A percentile compares a stretch with the other conserved stretches of the same genome.
Conservation (phyloP, 2,888 invertebrate genomes). For the Tetragonula carbonaria region DNA sequence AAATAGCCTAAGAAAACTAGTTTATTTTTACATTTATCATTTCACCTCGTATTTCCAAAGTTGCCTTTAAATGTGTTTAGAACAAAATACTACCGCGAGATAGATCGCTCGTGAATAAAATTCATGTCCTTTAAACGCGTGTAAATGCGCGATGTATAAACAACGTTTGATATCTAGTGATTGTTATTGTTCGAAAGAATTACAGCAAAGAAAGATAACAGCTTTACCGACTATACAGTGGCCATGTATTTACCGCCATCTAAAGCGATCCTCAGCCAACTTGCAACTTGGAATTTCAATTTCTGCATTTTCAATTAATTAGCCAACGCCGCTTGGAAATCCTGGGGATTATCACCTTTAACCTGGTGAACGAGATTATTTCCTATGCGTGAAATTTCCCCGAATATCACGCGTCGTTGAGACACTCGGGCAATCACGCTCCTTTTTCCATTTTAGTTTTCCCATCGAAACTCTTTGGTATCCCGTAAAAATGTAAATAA, state of each 20-base stretch:
- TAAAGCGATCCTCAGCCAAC: slow-evolving; percentile 62
- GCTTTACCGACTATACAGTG: slow-evolving; percentile 63
- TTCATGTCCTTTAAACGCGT: too few relatives aligned
- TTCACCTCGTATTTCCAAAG: background rate
- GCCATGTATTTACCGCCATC: slow-evolving; percentile 70
- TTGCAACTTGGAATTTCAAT: slow-evolving; percentile 41
- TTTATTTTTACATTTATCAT: background rate
- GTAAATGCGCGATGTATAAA: background rate
- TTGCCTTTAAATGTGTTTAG: background rate
- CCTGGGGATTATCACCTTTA: too few relatives aligned
- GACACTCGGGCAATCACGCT: background rate
- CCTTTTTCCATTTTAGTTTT: background rate
- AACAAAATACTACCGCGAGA: background rate
- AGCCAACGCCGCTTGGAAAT: too few relatives aligned
- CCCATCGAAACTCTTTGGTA: background rate
- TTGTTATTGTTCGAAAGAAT: background rate
- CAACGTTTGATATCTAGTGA: background rate
- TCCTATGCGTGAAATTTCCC: background rate
- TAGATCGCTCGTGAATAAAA: background rate
- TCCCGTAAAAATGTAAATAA: too few relatives aligned
- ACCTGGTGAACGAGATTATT: background rate
- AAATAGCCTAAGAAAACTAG: background rate
- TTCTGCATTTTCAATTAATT: slow-evolving; percentile 27
- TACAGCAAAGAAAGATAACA: slow-evolving; percentile 55
- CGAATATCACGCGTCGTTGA: background rate